These are phyloP conservation scores for Amphiprion ocellaris DNA, from an alignment of 2,113 vertebrate species.

Conservation along the genomic window DNA sequence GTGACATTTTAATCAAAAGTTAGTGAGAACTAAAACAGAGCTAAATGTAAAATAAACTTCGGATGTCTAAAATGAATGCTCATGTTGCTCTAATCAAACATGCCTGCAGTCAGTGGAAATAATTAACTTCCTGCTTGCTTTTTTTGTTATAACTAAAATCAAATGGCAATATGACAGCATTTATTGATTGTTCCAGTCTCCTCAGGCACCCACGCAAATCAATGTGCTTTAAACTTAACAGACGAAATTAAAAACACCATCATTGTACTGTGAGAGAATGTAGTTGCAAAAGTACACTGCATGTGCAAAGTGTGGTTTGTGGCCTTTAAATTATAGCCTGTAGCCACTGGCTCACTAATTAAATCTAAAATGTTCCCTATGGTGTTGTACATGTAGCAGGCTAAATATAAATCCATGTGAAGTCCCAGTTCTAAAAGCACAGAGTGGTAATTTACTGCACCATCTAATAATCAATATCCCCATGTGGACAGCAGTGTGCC, in stretches of 20 bases:
- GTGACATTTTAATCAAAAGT: too few species aligned
- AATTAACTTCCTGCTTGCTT: too few species aligned
- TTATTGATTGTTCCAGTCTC: too few species aligned
- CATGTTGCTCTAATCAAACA: too few species aligned
- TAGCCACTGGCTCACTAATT: background rate
- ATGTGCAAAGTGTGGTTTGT: background rate
- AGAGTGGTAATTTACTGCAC: background rate
- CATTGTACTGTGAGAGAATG: background rate
- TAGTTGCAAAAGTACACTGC: background rate
- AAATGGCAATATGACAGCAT: too few species aligned
- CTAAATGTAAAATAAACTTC: too few species aligned
- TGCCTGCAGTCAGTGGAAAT: too few species aligned
- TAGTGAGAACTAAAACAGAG: too few species aligned
- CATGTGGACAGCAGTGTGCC: background rate
- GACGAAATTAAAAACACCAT: background rate
- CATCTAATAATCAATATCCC: constrained; percentile 10
- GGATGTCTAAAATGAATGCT: too few species aligned
- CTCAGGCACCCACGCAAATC: too few species aligned
- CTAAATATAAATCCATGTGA: background rate
- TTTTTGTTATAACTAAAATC: too few species aligned
- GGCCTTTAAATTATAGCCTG: background rate
- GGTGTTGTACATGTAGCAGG: background rate
- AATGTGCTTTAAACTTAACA: too few species aligned
- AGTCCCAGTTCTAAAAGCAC: background rate
- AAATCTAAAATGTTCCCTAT: background rate